Evolutionary conservation across 2,888 invertebrate genomes (phyloP).

Genomic region (Drosophila heteroneura): DNA sequence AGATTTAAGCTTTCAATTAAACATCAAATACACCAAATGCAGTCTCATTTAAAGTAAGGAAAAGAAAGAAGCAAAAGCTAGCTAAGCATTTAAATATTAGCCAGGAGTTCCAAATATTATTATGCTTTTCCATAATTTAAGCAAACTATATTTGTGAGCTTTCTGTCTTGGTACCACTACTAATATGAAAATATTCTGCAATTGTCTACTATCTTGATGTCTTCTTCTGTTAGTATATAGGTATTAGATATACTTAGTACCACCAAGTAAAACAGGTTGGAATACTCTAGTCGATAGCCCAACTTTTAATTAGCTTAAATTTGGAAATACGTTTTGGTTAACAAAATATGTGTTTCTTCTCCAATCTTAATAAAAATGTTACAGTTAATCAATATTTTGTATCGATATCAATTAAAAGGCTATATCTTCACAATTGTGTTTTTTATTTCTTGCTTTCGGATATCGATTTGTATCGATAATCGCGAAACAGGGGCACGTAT

Average conservation of each 20-base stretch:
- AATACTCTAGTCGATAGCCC: neutral
- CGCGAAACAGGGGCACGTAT: fast-evolving
- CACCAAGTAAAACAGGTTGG: neutral
- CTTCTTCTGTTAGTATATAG: neutral
- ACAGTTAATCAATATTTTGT: neutral
- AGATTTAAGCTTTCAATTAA: neutral
- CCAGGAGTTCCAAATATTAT: neutral
- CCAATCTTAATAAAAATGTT: no score
- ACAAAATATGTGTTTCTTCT: neutral
- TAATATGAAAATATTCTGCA: neutral
- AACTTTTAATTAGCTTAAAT: no score
- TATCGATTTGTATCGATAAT: neutral
- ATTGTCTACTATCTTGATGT: fast-evolving
- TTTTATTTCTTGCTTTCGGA: neutral
- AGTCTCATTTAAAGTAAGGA: neutral
- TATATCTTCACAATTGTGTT: neutral
- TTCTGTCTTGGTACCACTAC: neutral
- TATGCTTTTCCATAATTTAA: neutral
- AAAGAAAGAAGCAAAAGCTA: fast-evolving
- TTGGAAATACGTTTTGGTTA: neutral
- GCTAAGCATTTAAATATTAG: neutral
- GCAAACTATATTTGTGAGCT: fast-evolving
- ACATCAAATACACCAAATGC: neutral
- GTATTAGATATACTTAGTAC: neutral
- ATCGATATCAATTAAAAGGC: fast-evolving